These are phyloP conservation scores for Aeoliscus strigatus DNA, from an alignment of 2,797 vertebrate genomes.

Conservation along the genomic window DNA sequence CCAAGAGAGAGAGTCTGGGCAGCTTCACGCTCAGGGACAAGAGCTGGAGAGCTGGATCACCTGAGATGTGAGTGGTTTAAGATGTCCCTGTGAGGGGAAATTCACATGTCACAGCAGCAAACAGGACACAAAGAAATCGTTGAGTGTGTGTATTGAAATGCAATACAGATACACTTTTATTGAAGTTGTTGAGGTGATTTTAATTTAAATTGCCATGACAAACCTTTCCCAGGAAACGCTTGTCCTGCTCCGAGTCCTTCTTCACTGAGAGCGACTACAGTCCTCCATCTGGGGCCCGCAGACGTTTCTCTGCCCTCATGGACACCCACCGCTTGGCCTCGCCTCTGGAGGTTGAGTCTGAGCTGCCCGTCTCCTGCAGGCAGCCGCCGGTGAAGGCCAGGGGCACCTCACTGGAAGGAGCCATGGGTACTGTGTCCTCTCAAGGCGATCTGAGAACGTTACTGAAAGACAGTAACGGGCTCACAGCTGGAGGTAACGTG, in stretches of 20 bases:
- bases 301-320: conserved; percentile 88
- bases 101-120: too few species aligned
- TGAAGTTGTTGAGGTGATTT: too few species aligned
- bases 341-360: conserved; percentile 82
- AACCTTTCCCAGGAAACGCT: too few species aligned
- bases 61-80: conserved; percentile 91
- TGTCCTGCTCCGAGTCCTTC: conserved; percentile 93
- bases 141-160: too few species aligned
- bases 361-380: conserved; percentile 49
- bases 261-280: conserved; percentile 98
- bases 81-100: too few species aligned
- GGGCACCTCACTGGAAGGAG: conserved; percentile 74
- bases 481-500: conserved; percentile 56
- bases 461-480: conserved; percentile 52
- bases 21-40: conserved; percentile 85
- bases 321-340: conserved; percentile 90
- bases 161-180: too few species aligned
- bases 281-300: conserved; percentile 86
- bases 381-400: conserved; percentile 70
- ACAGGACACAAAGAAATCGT: too few species aligned
- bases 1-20: conserved; percentile 79
- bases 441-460: conserved; percentile 53
- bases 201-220: too few species aligned
- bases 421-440: conserved; percentile 36
- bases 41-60: conserved; percentile 91